A percentile compares a stretch with the other conserved stretches of the same genome.
phyloP scores from a whole-genome alignment of 2,797 vertebrate species.

The Rhynchonycteris naso region DNA sequence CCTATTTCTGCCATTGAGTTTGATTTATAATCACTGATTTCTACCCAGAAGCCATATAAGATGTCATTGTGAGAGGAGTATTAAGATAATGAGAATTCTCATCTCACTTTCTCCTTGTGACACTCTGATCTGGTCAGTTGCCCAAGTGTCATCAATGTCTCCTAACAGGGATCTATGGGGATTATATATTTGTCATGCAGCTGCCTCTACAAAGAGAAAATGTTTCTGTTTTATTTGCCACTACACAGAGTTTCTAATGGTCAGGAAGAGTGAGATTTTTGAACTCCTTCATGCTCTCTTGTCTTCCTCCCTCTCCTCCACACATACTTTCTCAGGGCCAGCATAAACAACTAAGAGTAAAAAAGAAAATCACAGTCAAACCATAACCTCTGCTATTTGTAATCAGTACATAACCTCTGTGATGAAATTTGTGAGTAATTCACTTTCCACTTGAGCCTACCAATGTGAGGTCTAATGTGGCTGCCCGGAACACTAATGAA shows the following conservation, averaged over 20 bases:
- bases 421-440: slow-evolving; percentile 73
- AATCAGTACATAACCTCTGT: slow-evolving; percentile 50
- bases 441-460: slow-evolving; percentile 59
- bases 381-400: slow-evolving; percentile 50
- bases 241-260: slow-evolving; percentile 68
- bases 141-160: slow-evolving; percentile 10
- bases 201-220: slow-evolving; percentile 82
- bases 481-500: slow-evolving; percentile 68
- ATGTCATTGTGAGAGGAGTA: background rate
- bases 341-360: background rate
- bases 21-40: background rate
- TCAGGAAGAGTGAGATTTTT: slow-evolving; percentile 50
- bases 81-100: background rate
- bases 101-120: slow-evolving; percentile 30
- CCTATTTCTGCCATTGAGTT: background rate
- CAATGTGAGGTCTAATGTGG: slow-evolving; percentile 37
- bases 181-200: slow-evolving; percentile 17
- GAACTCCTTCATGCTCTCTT: slow-evolving; percentile 36
- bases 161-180: background rate
- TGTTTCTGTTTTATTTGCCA: slow-evolving; percentile 71
- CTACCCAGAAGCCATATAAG: background rate
- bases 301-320: background rate
- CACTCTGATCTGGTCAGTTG: background rate
- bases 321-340: background rate
- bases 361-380: slow-evolving; percentile 1